These are phyloP conservation scores for Catostylus mosaicus DNA, from an alignment of 30 jellyfish, hydroid and myxozoan species.

Conservation along the genomic window DNA sequence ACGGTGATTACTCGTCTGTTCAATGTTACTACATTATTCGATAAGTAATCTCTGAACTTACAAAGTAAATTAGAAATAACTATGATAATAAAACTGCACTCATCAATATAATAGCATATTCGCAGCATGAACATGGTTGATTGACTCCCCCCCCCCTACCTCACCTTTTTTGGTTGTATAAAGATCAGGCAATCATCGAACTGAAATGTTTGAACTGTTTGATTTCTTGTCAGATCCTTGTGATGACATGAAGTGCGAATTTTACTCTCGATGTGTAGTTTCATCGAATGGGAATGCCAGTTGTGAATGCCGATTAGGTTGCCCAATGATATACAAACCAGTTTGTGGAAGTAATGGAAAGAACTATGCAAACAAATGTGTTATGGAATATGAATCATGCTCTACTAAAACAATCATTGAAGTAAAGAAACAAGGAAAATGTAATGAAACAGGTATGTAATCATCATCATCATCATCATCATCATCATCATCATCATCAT, in stretches of 20 bases:
- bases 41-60: no score
- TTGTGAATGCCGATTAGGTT: constrained; percentile 32
- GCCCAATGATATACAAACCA: constrained; percentile 56
- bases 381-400: constrained; percentile 31
- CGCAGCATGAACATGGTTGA: no score
- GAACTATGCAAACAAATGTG: constrained; percentile 44
- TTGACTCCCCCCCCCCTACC: no score
- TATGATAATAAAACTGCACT: no score
- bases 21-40: no score
- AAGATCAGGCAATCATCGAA: no score
- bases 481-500: background rate
- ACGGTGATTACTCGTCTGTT: no score
- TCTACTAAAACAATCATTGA: background rate
- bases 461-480: background rate
- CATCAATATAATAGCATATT: no score
- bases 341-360: constrained; percentile 64
- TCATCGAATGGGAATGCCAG: constrained; percentile 8
- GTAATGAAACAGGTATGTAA: background rate
- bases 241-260: constrained; percentile 15
- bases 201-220: no score
- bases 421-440: constrained; percentile 10
- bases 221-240: constrained; percentile 26
- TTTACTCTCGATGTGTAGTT: constrained; percentile 3
- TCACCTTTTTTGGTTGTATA: no score
- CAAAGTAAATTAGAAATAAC: no score